Conservation (phyloP, 2,797 vertebrate species). For the Periophthalmus magnuspinnatus region DNA sequence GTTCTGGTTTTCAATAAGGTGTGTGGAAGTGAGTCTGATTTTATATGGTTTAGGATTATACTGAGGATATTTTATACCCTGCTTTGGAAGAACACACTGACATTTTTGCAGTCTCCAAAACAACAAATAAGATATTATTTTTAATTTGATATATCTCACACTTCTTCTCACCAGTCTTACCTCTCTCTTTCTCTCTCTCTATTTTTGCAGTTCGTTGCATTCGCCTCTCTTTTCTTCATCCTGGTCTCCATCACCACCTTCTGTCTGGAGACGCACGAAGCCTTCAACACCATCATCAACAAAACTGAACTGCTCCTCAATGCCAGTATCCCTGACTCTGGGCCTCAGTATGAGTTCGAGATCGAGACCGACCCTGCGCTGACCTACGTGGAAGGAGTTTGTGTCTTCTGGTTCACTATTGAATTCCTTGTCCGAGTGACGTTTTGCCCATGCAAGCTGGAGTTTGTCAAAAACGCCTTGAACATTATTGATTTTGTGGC, state of each 20-base stretch:
- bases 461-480: conserved; percentile 94
- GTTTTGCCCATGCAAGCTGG: conserved; percentile 97
- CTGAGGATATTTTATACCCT: too few species aligned
- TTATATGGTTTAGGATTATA: too few species aligned
- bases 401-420: conserved; percentile 97
- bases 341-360: conserved; percentile 91
- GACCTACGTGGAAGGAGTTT: conserved; percentile 95
- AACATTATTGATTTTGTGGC: conserved; percentile 99
- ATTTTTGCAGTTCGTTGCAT: conserved; percentile 94
- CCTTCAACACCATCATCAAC: conserved; percentile 97
- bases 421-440: conserved; percentile 95
- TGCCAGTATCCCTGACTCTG: conserved; percentile 75
- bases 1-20: too few species aligned
- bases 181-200: conserved; percentile 48
- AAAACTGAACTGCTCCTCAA: conserved; percentile 87
- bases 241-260: conserved; percentile 98
- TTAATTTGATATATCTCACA: not conserved
- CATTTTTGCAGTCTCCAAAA: too few species aligned
- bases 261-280: conserved; percentile 97
- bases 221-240: conserved; percentile 98
- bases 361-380: conserved; percentile 95
- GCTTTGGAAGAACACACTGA: too few species aligned
- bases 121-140: not conserved
- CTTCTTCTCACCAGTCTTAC: not conserved
- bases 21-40: too few species aligned